Conservation (phyloP, 2,888 invertebrate species). For the Phrixothrix hirtus region DNA sequence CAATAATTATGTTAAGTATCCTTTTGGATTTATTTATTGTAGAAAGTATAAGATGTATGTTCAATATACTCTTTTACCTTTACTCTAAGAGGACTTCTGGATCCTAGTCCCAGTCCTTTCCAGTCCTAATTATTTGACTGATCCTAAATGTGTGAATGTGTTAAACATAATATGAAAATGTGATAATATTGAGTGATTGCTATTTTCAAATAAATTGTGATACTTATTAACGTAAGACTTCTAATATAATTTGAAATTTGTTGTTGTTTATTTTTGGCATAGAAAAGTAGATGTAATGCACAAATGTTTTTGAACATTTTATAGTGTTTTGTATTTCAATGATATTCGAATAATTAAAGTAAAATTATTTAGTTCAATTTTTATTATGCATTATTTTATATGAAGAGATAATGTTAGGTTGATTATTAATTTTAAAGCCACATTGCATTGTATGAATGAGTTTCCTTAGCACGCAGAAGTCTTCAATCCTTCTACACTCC, state of each 20-base stretch:
- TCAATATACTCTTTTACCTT: conserved; percentile 36
- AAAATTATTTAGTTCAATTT: conserved; percentile 3
- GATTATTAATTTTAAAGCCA: conserved; percentile 9
- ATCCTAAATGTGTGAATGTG: conserved; percentile 29
- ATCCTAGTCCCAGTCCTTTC: conserved; percentile 46
- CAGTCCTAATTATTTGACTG: conserved; percentile 35
- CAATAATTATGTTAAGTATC: conserved; percentile 9
- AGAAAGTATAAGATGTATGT: conserved; percentile 8
- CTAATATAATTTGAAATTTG: conserved; percentile 12
- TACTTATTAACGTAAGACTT: conserved; percentile 40
- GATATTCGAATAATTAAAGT: too few species aligned
- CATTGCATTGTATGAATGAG: conserved; percentile 42
- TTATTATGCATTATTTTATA: conserved; percentile 7
- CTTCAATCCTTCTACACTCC: conserved; percentile 55
- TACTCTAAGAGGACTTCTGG: conserved; percentile 55
- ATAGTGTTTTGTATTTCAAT: too few species aligned
- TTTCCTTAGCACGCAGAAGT: conserved; percentile 54
- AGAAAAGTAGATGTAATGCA: conserved; percentile 30
- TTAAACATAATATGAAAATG: conserved; percentile 40
- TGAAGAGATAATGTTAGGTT: conserved; percentile 5
- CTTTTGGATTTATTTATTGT: conserved; percentile 23
- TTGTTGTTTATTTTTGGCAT: conserved; percentile 12
- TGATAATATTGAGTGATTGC: conserved; percentile 53
- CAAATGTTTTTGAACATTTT: not conserved
- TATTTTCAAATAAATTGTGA: conserved; percentile 49